Evolutionary conservation across 2,888 invertebrate genomes (phyloP).

Genomic region (Papilio demoleus): DNA sequence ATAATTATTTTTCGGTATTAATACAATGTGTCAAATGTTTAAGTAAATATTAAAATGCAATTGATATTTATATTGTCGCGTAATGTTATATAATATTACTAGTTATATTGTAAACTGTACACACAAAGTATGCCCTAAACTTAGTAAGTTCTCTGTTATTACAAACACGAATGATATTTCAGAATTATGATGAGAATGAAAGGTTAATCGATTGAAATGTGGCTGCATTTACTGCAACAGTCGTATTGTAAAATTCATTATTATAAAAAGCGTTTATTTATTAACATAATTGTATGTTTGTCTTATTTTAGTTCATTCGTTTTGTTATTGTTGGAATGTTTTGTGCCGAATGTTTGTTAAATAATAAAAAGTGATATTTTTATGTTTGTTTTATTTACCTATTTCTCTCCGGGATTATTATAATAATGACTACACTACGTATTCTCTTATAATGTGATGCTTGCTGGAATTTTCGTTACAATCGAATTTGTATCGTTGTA

Average conservation of each 20-base stretch:
- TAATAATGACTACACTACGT: no score
- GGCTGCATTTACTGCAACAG: conserved; percentile 8
- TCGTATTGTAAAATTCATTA: neutral
- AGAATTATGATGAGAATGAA: neutral
- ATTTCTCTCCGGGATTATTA: no score
- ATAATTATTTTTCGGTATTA: neutral
- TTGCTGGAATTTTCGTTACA: no score
- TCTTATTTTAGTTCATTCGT: neutral
- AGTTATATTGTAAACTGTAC: neutral
- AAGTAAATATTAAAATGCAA: neutral
- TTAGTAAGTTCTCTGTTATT: no score
- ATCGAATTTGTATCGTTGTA: no score
- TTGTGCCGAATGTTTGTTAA: conserved; percentile 27
- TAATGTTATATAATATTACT: neutral
- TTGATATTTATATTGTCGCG: neutral
- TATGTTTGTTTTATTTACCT: conserved; percentile 4
- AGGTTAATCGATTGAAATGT: neutral
- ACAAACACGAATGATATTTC: no score
- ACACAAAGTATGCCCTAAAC: no score
- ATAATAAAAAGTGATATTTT: conserved; percentile 23
- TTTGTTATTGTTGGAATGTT: conserved; percentile 18
- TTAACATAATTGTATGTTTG: conserved; percentile 1
- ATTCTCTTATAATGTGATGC: no score
- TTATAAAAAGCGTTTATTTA: conserved; percentile 1
- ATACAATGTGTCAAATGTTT: neutral